Base-by-base conservation (phyloP, 2,888 invertebrate genomes). In the Rhingia campestris region DNA sequence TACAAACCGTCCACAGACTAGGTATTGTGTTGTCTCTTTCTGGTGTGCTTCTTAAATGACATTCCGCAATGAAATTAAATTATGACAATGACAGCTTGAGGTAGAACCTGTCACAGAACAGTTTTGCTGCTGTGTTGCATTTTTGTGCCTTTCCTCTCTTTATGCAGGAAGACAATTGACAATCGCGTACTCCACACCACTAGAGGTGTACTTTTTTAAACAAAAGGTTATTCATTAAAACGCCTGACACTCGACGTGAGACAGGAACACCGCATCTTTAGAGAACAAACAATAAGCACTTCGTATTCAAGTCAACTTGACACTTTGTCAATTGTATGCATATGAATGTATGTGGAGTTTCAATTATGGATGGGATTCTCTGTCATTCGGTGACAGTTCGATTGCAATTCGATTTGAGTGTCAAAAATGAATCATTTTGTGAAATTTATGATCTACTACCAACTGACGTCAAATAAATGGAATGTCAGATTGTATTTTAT, bases 291-390 rank as follows among this genome's bases (percentile, higher is more conserved):
- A 56, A 58, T 39, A 64, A 41, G 39, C 51, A 77, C 49, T 81
- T 72, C 37, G 76, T 72, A 82, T 77, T 66, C 77, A 82, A 74
- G 79, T 73, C 63, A 69, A 74, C 53, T 69, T 63, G 73, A 74
- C 73, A 59, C 54, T 63, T 4, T 32, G 69, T 74, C 82, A 64
- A 79, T 82, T 69, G 69, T 82, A 43, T 66, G 35, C 41, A 22
- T 22, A 22, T 22, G 22, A 22, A 22, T 22, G 22, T 22, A 22
- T 22, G 22, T 22, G 22, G 22, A 67, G 66, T 73, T 70, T 70
- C 67, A 58, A 64, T 74, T 82, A 74, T 74, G 82, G 79, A 74
- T 74, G 79, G 79, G 69, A 69, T 82, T 69, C 69, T 67, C 72
- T 73, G 61, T 22, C 66, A 53, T 43, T 53, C 49, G 41, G 47